Evolutionary conservation across 2,797 vertebrate genomes (phyloP), one percentile per base, ranked within the genome.

Genomic region (Setipinna tenuifilis): DNA sequence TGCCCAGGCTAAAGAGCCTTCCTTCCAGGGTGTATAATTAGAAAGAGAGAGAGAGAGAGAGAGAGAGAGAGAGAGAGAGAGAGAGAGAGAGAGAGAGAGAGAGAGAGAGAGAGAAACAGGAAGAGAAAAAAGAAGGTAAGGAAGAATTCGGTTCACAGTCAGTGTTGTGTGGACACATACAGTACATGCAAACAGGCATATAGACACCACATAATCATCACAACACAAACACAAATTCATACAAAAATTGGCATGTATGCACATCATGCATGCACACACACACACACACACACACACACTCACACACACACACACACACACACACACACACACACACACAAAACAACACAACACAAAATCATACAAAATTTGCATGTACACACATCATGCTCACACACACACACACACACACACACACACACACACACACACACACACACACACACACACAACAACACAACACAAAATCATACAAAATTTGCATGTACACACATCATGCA

Each of bases 1-100:
- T 96, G 95, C 21, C 11, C 5, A n/a, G 92, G 91, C 93, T 91
- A 93, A 91, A 90, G 96, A 96, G 97, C 97, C 96, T 96, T 96
- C 96, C 95, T 95, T 94, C 93, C 94, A 86, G 91, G 92, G 95
- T 95, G 93, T 94, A 94, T 96, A 96, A 96, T 97, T 96, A 95
- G 94, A 94, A 91, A 21, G 91, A 91, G 86, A 91, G 86, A 84
- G 86, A 88, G 88, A 89, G 88, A 23, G 87, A 87, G 44, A 59
- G 82, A 44, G 82, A 46, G 81, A 46, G 35, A 10, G 50, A 80
- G 48, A 50, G 41, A 16, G 80, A 41, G 35, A 65, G 82, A 81
- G 71, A 54, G 71, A 9, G 50, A 54, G 50, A 3, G 14, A 57
- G n/a, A 50, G 23, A 71, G 23, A 95, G 94, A 94, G 91, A 54